These are phyloP conservation scores for Mystacides longicornis DNA, from an alignment of 2,888 invertebrate species.

Conservation along the genomic window DNA sequence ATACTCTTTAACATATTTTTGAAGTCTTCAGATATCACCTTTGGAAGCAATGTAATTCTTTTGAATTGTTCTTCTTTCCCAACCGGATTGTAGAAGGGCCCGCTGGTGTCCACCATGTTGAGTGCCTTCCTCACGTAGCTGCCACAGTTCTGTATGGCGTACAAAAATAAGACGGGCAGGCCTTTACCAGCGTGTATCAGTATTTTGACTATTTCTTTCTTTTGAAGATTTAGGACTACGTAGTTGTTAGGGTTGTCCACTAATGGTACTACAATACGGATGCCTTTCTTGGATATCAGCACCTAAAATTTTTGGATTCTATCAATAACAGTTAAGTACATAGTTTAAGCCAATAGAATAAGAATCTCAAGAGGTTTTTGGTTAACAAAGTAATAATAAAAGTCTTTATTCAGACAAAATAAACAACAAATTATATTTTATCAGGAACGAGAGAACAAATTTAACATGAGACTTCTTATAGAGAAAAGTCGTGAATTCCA, in stretches of 20 bases:
- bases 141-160: constrained; percentile 62
- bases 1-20: constrained; percentile 57
- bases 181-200: constrained; percentile 69
- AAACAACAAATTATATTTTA: too few relatives aligned
- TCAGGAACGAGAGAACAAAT: too few relatives aligned
- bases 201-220: constrained; percentile 64
- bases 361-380: too few relatives aligned
- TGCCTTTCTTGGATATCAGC: constrained; percentile 50
- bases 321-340: too few relatives aligned
- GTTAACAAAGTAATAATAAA: too few relatives aligned
- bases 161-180: constrained; percentile 74
- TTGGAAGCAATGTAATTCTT: constrained; percentile 70
- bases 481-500: too few relatives aligned
- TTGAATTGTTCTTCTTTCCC: constrained; percentile 60
- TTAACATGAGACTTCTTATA: too few relatives aligned
- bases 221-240: constrained; percentile 59
- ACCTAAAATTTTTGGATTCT: too few relatives aligned
- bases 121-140: constrained; percentile 60
- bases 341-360: too few relatives aligned
- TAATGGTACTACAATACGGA: constrained; percentile 55
- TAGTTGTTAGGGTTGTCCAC: constrained; percentile 47
- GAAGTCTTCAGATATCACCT: constrained; percentile 58
- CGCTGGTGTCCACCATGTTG: constrained; percentile 57
- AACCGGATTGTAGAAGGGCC: constrained; percentile 53
- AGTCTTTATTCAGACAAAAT: too few relatives aligned